These are phyloP conservation scores for Macaca nemestrina DNA, from an alignment of 2,113 vertebrate species.

Conservation along the genomic window DNA sequence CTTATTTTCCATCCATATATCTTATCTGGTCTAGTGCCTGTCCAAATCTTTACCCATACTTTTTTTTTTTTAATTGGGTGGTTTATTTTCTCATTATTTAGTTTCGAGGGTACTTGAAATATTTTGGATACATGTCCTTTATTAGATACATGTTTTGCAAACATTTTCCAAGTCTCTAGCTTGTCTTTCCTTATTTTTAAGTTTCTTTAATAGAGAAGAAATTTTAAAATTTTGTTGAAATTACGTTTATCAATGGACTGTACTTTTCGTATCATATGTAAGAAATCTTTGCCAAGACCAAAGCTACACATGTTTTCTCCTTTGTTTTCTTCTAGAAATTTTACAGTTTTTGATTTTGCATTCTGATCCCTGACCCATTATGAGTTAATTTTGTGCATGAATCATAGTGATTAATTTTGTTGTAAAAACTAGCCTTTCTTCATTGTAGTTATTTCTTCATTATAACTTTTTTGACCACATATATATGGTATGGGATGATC, in stretches of 20 bases:
- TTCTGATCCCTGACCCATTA: not conserved
- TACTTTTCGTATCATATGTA: not conserved
- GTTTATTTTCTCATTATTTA: not conserved
- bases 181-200: not conserved
- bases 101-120: slow-evolving; percentile 2
- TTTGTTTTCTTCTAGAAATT: not conserved
- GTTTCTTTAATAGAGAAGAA: not conserved
- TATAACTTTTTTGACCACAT: not conserved
- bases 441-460: no score
- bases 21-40: not conserved
- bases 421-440: not conserved
- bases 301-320: not conserved
- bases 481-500: not conserved
- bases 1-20: not conserved
- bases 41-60: not conserved
- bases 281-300: not conserved
- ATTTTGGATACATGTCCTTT: not conserved
- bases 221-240: not conserved
- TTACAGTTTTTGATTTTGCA: not conserved
- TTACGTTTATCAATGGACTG: not conserved
- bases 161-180: not conserved
- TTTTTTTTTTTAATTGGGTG: not conserved
- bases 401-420: not conserved
- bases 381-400: not conserved
- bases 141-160: not conserved